phyloP scores from a whole-genome alignment of 2,888 invertebrate genomes.

The Leptinotarsa peninsularis region DNA sequence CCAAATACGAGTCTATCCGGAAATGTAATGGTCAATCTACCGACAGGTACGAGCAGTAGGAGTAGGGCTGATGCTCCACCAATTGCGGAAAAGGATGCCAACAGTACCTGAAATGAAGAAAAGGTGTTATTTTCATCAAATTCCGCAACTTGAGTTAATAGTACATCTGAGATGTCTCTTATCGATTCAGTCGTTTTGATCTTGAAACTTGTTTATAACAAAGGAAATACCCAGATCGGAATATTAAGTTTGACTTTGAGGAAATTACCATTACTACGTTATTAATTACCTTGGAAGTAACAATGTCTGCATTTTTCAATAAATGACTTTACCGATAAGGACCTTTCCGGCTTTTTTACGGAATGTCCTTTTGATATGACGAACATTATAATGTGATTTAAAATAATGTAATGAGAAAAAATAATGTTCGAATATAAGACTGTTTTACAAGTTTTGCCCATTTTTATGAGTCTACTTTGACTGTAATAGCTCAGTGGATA shows the following conservation, averaged over 20 bases:
- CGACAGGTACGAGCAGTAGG: slow-evolving; percentile 78
- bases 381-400: too few species aligned
- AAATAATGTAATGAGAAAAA: too few species aligned
- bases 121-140: neutral
- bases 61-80: slow-evolving; percentile 77
- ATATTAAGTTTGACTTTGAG: neutral
- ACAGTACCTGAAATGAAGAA: slow-evolving; percentile 69
- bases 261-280: neutral
- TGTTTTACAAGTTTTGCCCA: too few species aligned
- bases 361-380: neutral
- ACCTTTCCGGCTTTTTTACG: neutral
- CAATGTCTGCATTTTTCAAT: neutral
- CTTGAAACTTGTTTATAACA: neutral
- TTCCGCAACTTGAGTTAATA: neutral
- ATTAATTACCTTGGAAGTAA: neutral
- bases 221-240: neutral
- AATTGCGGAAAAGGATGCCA: slow-evolving; percentile 76
- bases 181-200: neutral
- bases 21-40: slow-evolving; percentile 75
- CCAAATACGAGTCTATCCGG: slow-evolving; percentile 74
- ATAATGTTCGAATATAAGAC: too few species aligned
- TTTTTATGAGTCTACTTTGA: too few species aligned
- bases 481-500: too few species aligned
- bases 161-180: neutral
- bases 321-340: neutral